These are phyloP conservation scores for Amphipyra berbera DNA, from an alignment of 2,888 invertebrate species.

Conservation along the genomic window DNA sequence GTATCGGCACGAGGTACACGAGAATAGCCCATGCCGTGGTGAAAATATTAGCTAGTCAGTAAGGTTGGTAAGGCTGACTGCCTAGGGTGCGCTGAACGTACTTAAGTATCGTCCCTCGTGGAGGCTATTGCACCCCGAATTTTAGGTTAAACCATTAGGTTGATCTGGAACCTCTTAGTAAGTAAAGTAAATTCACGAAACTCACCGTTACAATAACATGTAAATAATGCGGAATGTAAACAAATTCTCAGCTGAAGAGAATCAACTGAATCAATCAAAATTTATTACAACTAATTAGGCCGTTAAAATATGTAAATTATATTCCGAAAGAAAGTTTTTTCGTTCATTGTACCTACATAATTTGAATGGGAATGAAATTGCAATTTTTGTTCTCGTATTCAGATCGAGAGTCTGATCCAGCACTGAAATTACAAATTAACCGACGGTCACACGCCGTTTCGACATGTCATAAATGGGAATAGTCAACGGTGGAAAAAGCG, in stretches of 20 bases:
- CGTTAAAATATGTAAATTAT: conserved; percentile 30
- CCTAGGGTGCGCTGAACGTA: too few species aligned
- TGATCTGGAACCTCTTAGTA: background rate
- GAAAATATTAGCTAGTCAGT: too few species aligned
- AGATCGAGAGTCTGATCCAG: conserved; percentile 24
- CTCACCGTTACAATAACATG: background rate
- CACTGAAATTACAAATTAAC: conserved; percentile 37
- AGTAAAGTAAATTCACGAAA: background rate
- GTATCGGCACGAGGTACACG: too few species aligned
- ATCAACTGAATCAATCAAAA: conserved; percentile 17
- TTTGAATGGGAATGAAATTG: conserved; percentile 38
- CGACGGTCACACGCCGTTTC: conserved; percentile 19
- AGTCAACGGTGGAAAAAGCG: conserved; percentile 36
- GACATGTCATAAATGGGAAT: conserved; percentile 44
- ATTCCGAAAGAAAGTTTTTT: conserved; percentile 21
- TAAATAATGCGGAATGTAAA: conserved; percentile 2
- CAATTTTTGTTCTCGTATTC: conserved; percentile 40
- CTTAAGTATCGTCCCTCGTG: too few species aligned
- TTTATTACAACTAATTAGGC: conserved; percentile 21
- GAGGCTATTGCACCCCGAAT: too few species aligned
- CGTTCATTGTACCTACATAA: conserved; percentile 20
- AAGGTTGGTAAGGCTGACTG: too few species aligned
- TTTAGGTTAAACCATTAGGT: background rate
- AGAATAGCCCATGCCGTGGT: too few species aligned
- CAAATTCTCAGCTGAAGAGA: conserved; percentile 7